These are phyloP conservation scores for Tetraneura akinire DNA, from an alignment of 1,140 invertebrate species.

Conservation along the genomic window DNA sequence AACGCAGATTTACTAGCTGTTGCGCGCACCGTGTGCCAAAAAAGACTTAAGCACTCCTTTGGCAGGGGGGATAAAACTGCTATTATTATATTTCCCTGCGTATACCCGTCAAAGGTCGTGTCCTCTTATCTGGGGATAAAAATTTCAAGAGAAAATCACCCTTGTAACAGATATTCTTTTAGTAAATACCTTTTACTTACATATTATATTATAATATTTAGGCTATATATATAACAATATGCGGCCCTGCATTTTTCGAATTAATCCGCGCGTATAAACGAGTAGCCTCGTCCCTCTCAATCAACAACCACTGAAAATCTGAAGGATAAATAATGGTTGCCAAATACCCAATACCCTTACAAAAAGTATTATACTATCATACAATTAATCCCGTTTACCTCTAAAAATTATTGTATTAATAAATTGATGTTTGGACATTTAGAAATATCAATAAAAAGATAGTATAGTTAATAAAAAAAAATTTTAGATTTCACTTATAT, in stretches of 20 bases:
- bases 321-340: too few relatives aligned
- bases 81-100: slow-evolving; percentile 14
- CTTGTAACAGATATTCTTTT: slow-evolving; percentile 8
- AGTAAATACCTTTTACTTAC: neutral
- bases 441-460: too few relatives aligned
- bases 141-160: neutral
- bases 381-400: too few relatives aligned
- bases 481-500: too few relatives aligned
- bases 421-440: too few relatives aligned
- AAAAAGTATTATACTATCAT: too few relatives aligned
- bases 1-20: neutral
- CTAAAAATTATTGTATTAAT: too few relatives aligned
- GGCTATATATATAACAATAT: neutral
- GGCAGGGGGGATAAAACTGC: neutral
- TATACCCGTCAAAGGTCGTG: too few relatives aligned
- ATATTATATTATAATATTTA: neutral
- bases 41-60: neutral
- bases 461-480: too few relatives aligned
- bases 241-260: neutral
- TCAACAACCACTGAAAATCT: neutral
- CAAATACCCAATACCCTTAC: too few relatives aligned
- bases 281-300: too few relatives aligned
- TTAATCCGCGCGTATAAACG: neutral
- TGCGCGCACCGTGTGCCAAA: neutral
- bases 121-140: neutral